These are phyloP conservation scores for Sarotherodon lohbergeri DNA, from an alignment of 2,113 vertebrate species.

Conservation along the genomic window DNA sequence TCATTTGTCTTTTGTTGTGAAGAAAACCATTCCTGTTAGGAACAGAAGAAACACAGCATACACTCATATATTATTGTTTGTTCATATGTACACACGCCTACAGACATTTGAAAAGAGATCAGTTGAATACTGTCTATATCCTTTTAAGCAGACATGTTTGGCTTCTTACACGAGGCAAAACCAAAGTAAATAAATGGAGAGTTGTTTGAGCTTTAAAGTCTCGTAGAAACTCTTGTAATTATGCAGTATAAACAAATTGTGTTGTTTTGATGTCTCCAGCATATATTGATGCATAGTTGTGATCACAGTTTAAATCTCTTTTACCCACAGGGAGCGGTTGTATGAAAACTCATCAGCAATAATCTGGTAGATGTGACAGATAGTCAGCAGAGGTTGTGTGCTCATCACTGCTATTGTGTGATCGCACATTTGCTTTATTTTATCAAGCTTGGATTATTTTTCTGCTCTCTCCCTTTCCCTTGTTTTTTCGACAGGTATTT, in stretches of 20 bases:
- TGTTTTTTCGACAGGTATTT: background rate
- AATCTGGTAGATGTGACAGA: background rate
- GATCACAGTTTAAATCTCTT: background rate
- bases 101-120: background rate
- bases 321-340: background rate
- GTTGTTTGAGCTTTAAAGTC: background rate
- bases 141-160: background rate
- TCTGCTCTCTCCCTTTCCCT: background rate
- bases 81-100: background rate
- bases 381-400: background rate
- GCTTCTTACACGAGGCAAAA: background rate
- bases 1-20: background rate
- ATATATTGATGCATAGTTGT: background rate
- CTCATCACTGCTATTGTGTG: background rate
- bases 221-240: background rate
- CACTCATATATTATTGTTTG: background rate
- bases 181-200: background rate
- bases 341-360: background rate
- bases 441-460: background rate
- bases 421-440: background rate
- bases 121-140: background rate
- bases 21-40: background rate
- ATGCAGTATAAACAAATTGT: background rate
- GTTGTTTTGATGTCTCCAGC: slow-evolving; percentile 2
- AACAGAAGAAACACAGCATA: background rate